These are phyloP conservation scores for Microtus richardsoni DNA, from an alignment of 2,113 vertebrate genomes.

Conservation along the genomic window DNA sequence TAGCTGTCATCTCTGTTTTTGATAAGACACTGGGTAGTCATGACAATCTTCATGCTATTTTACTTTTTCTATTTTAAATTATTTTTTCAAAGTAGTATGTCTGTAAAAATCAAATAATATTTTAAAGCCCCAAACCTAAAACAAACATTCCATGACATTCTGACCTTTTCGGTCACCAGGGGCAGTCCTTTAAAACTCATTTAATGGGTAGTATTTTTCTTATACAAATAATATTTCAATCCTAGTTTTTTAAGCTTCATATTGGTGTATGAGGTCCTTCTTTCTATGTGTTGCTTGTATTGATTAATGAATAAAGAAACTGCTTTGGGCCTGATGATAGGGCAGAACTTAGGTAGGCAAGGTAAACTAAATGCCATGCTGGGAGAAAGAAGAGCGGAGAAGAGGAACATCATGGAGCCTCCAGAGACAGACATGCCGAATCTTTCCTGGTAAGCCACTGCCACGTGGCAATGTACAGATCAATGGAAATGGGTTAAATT, in stretches of 20 bases:
- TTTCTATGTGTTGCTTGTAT: too few species aligned
- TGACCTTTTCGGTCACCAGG: not conserved
- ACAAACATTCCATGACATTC: not conserved
- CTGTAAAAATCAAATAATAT: not conserved
- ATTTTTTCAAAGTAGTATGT: not conserved
- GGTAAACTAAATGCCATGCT: too few species aligned
- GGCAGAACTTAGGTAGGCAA: too few species aligned
- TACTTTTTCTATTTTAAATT: slow-evolving; percentile 12
- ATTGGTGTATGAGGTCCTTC: not conserved
- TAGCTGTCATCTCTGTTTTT: not conserved
- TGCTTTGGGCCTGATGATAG: too few species aligned
- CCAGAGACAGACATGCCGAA: too few species aligned
- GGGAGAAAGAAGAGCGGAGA: too few species aligned
- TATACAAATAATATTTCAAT: not conserved
- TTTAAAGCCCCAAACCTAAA: not conserved
- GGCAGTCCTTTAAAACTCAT: not conserved
- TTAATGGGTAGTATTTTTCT: not conserved
- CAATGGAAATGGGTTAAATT: too few species aligned
- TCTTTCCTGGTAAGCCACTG: too few species aligned
- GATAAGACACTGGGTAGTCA: not conserved
- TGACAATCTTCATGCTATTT: not conserved
- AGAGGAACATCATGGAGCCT: too few species aligned
- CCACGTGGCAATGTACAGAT: too few species aligned
- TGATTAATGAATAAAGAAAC: too few species aligned
- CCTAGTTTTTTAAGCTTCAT: not conserved